Conservation (phyloP, 2,888 invertebrate genomes). For the Callyntrura sp. region DNA sequence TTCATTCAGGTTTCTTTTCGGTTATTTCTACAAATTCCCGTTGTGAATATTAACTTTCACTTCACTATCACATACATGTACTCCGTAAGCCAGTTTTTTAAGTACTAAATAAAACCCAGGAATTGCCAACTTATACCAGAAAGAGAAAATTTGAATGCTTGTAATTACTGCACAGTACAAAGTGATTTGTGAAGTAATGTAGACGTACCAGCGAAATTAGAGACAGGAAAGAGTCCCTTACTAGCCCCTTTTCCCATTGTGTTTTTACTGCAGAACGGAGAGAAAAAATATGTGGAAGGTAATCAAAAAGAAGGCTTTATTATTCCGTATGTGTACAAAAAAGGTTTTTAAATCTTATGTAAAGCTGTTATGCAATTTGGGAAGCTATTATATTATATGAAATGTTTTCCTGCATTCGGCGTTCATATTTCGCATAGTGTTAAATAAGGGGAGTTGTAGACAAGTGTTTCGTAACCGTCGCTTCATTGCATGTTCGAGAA, state of each 20-base stretch:
- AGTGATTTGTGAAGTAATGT: neutral
- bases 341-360: neutral
- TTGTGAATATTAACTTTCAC: neutral
- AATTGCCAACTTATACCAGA: too few species aligned
- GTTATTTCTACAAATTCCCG: neutral
- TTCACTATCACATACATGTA: neutral
- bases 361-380: neutral
- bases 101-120: neutral
- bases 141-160: neutral
- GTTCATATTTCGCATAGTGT: too few species aligned
- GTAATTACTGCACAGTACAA: neutral
- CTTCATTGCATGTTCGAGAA: neutral
- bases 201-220: neutral
- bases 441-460: neutral
- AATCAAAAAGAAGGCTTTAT: constrained; percentile 16
- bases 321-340: neutral
- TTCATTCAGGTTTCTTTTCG: neutral
- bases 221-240: neutral
- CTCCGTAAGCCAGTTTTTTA: neutral
- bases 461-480: neutral
- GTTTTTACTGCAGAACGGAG: neutral
- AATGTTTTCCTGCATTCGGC: too few species aligned
- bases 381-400: neutral
- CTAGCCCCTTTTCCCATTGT: neutral
- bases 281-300: neutral